Evolutionary conservation across 1,140 invertebrate species (phyloP), one percentile per base, ranked within the genome.

Genomic region (Vanessa tameamea): DNA sequence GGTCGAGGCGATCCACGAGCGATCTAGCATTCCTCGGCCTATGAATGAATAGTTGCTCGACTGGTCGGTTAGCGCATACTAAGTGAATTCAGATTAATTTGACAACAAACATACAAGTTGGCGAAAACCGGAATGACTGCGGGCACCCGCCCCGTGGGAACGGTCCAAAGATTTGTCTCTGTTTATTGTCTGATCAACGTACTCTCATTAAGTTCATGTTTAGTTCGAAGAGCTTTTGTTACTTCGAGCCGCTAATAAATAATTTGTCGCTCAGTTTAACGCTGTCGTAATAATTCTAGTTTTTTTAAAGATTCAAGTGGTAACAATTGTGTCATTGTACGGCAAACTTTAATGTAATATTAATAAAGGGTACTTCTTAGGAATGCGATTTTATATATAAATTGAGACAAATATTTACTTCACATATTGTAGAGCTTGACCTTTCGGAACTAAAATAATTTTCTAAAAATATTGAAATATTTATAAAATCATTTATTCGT

Each of bases 21-120:
- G 78, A 81, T 90, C 87, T 91, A 92, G 88, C 87, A 90, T 91
- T 87, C 88, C 88, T 83, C 80, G 80, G 85, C 81, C 87, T 91
- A 92, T 92, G 90, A 92, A 92, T 92, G 90, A 92, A 91, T 92
- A 91, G 89, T 88, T 74, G 86, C 82, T 78, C 78, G 81, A 92
- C 90, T 87, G 85, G 89, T 91, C 82, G 76, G 75, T 74, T 76
- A 73, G 76, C 83, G 85, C 88, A 90, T 90, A 87, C 88, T 87
- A 87, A 90, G 86, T 81, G 76, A 87, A 87, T 87, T 85, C 81
- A 87, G 89, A 91, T 91, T 89, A 92, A 92, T 90, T 91, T 92
- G 89, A 91, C 90, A 91, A 92, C 89, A 91, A 92, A 90, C 85
- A 89, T 89, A 89, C 86, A 86, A 88, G 86, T 87, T 88, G 79